These are phyloP conservation scores for Nomada flava DNA, from an alignment of 2,888 invertebrate species.

Conservation along the genomic window DNA sequence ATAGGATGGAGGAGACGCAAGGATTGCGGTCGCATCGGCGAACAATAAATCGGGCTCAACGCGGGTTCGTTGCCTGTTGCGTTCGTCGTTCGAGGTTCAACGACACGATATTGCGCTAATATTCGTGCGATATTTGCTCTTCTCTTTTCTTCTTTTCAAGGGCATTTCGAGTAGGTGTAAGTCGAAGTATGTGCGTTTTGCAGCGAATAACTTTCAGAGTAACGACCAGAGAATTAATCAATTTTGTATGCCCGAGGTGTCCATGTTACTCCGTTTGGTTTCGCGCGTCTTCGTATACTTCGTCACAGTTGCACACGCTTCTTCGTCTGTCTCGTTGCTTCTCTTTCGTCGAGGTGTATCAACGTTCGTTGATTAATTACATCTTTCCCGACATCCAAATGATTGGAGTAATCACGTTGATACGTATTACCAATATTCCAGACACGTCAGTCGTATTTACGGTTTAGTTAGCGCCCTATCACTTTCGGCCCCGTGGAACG, in stretches of 20 bases:
- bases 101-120: not conserved
- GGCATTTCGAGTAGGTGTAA: not conserved
- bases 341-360: not conserved
- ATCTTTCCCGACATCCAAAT: not conserved
- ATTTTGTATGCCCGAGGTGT: too few relatives aligned
- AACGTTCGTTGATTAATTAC: conserved; percentile 38
- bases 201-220: too few relatives aligned
- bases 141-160: too few relatives aligned
- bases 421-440: not conserved
- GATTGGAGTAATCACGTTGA: conserved; percentile 1
- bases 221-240: too few relatives aligned
- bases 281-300: not conserved
- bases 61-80: not conserved
- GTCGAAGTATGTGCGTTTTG: too few relatives aligned
- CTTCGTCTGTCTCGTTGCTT: not conserved
- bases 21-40: not conserved
- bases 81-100: not conserved
- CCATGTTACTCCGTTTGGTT: not conserved
- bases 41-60: not conserved
- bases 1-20: not conserved
- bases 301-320: conserved; percentile 17
- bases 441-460: not conserved
- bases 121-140: too few relatives aligned
- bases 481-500: not conserved
- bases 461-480: not conserved